Evolutionary conservation across 2,113 vertebrate genomes (phyloP).

Genomic region (Lophochroa leadbeateri): DNA sequence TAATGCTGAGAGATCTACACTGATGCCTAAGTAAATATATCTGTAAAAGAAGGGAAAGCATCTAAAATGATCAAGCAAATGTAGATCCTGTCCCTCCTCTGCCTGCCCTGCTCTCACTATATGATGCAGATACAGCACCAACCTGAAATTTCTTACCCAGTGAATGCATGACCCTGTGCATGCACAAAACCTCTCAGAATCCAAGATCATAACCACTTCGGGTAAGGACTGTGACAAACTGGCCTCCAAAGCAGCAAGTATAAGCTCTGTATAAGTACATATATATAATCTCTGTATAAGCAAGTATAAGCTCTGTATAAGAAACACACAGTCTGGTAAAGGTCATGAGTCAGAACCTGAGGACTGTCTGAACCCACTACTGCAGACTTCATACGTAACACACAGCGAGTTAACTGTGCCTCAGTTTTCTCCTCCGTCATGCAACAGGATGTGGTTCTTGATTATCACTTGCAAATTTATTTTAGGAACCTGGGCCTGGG

Average conservation of each 20-base stretch:
- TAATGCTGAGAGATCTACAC: background rate
- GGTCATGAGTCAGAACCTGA: background rate
- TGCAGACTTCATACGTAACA: background rate
- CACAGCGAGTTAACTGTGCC: accelerated
- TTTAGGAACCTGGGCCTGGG: background rate
- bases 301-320: background rate
- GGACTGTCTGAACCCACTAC: background rate
- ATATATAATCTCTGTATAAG: background rate
- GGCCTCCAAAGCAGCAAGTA: background rate
- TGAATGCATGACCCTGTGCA: accelerated
- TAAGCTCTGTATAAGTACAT: background rate
- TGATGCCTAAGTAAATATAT: background rate
- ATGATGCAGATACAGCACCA: background rate
- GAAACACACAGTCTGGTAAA: background rate
- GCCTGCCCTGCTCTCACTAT: background rate
- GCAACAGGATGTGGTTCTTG: conserved; percentile 23
- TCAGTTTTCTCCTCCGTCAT: background rate
- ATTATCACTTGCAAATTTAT: background rate
- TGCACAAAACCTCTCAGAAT: background rate
- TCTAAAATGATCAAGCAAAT: background rate
- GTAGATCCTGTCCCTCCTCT: background rate
- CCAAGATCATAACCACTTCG: background rate
- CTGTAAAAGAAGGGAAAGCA: background rate
- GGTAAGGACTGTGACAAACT: background rate
- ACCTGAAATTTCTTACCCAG: background rate